Evolutionary conservation across 2,888 invertebrate genomes (phyloP).

Genomic region (Cancer borealis): DNA sequence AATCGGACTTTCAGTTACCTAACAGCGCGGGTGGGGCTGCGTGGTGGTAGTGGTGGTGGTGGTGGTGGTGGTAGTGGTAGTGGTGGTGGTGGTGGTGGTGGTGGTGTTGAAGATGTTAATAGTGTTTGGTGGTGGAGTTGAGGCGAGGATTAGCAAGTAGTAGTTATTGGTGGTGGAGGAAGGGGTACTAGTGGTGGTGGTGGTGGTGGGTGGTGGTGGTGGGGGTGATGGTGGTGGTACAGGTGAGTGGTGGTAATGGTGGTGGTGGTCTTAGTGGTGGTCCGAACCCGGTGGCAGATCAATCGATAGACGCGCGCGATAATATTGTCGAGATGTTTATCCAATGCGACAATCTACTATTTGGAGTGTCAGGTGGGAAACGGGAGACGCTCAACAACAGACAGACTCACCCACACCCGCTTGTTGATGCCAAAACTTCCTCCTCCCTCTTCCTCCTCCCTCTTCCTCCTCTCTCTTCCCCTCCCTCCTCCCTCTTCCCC

Average conservation of each 20-base stretch:
- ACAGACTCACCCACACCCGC: not conserved
- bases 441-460: not conserved
- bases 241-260: not conserved
- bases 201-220: not conserved
- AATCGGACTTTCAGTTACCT: constrained; percentile 55
- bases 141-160: not conserved
- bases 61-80: not conserved
- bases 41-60: not conserved
- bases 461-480: not conserved
- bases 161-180: not conserved
- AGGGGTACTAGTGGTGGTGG: not conserved
- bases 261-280: not conserved
- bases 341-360: not conserved
- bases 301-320: not conserved
- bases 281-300: not conserved
- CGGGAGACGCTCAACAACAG: not conserved
- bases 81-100: constrained; percentile 22
- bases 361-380: not conserved
- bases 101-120: not conserved
- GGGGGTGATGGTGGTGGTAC: not conserved
- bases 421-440: constrained; percentile 32
- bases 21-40: not conserved
- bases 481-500: not conserved
- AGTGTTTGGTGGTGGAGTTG: not conserved
- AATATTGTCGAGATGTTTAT: constrained; percentile 1